Conservation (phyloP, 92 coral and sea anemone genomes). For the Paramuricea clavata region DNA sequence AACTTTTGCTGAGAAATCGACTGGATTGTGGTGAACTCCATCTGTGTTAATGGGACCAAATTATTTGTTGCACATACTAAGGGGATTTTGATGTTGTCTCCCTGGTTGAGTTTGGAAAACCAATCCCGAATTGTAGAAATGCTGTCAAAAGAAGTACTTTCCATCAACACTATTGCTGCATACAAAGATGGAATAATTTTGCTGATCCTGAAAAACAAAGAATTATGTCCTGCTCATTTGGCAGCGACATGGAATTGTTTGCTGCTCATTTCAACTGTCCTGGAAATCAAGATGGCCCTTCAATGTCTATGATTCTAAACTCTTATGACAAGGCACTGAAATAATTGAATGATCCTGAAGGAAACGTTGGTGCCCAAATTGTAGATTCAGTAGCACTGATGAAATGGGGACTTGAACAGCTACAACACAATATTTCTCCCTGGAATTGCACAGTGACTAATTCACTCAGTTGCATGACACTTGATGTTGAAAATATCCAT, state of each 20-base stretch:
- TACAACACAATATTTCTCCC: slow-evolving; percentile 12
- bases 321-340: background rate
- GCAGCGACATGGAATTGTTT: slow-evolving; percentile 27
- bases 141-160: slow-evolving; percentile 17
- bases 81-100: slow-evolving; percentile 25
- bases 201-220: slow-evolving; percentile 51
- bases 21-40: slow-evolving; percentile 47
- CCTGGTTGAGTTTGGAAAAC: slow-evolving; percentile 19
- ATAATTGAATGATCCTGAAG: slow-evolving; percentile 55
- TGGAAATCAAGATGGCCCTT: slow-evolving; percentile 60
- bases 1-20: slow-evolving; percentile 36
- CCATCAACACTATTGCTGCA: slow-evolving; percentile 42
- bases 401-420: slow-evolving; percentile 47
- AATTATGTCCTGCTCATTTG: slow-evolving; percentile 52
- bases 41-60: slow-evolving; percentile 32
- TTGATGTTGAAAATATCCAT: no score
- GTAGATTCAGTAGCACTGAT: slow-evolving; percentile 38
- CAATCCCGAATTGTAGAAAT: slow-evolving; percentile 24
- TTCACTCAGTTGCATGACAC: slow-evolving; percentile 68
- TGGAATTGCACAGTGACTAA: slow-evolving; percentile 27
- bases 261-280: slow-evolving; percentile 41
- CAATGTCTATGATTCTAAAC: background rate
- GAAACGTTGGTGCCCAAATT: slow-evolving; percentile 47
- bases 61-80: slow-evolving; percentile 11
- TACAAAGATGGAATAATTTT: slow-evolving; percentile 49